Conservation (phyloP, 2,797 vertebrate genomes). For the Muscicapa striata region DNA sequence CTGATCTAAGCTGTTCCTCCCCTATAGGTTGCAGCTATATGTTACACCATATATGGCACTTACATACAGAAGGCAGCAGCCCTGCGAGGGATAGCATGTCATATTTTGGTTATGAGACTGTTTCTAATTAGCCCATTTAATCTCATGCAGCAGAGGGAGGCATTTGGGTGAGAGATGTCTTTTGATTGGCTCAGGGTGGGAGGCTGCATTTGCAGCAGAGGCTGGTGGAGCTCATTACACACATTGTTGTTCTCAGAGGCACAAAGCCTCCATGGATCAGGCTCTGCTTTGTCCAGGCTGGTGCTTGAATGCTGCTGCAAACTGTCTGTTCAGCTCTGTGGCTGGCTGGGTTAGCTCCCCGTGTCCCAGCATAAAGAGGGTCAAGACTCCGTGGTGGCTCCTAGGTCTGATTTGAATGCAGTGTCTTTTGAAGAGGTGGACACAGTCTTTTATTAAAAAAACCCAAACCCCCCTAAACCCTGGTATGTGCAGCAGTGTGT, state of each 20-base stretch:
- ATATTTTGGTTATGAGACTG: background rate
- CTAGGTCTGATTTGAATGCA: background rate
- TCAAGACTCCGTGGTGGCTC: background rate
- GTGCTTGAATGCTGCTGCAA: background rate
- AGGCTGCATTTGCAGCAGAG: background rate
- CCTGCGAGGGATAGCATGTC: background rate
- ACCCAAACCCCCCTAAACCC: too few species aligned
- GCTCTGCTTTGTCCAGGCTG: background rate
- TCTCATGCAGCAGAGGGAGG: background rate
- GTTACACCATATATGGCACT: background rate
- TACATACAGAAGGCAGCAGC: background rate
- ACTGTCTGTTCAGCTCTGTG: background rate
- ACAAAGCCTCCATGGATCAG: background rate
- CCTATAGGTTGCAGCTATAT: background rate
- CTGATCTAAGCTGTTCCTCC: background rate
- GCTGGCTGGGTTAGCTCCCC: background rate
- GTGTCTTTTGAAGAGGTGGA: background rate
- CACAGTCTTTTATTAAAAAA: background rate
- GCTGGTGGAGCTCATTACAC: background rate
- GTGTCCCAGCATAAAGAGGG: accelerated
- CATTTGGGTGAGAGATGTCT: background rate
- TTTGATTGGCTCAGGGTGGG: background rate
- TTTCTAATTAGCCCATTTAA: background rate
- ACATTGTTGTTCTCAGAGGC: background rate
- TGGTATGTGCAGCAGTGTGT: accelerated